Percentiles rank a stretch among this genome's conserved stretches.
phyloP scores from a whole-genome alignment of 1,140 invertebrate species.

The Ooceraea biroi region DNA sequence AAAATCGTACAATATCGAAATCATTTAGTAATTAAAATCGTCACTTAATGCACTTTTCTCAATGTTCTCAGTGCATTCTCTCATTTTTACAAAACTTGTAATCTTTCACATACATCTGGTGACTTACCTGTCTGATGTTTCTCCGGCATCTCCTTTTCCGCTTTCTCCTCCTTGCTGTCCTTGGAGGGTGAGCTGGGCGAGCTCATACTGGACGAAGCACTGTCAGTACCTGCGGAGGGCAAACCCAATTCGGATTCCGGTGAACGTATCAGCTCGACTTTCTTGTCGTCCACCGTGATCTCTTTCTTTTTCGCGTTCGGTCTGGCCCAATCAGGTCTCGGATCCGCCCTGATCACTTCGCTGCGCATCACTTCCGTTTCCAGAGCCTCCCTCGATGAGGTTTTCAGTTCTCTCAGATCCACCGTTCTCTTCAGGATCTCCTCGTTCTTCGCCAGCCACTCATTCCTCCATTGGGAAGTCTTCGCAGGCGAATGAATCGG shows the following conservation, averaged over 20 bases:
- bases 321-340: constrained; percentile 83
- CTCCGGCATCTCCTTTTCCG: constrained; percentile 82
- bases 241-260: constrained; percentile 80
- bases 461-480: constrained; percentile 83
- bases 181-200: constrained; percentile 83
- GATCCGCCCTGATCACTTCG: constrained; percentile 73
- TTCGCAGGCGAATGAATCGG: constrained; percentile 80
- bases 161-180: constrained; percentile 84
- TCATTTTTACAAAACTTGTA: neutral
- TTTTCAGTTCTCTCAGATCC: constrained; percentile 68
- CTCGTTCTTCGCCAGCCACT: constrained; percentile 83
- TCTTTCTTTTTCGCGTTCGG: constrained; percentile 79
- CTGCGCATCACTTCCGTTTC: constrained; percentile 63
- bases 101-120: neutral
- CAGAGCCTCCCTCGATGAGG: constrained; percentile 70
- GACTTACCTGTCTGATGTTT: constrained; percentile 82
- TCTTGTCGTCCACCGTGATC: constrained; percentile 73
- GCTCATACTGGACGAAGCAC: constrained; percentile 84
- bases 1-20: too few species aligned
- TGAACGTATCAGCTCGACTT: constrained; percentile 71
- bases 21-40: too few species aligned
- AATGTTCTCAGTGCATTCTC: too few species aligned
- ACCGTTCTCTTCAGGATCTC: constrained; percentile 81
- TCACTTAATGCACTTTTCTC: too few species aligned
- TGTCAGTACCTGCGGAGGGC: constrained; percentile 82